These are phyloP conservation scores for Neoscelio sp. DNA, from an alignment of 2,888 invertebrate genomes.

Conservation along the genomic window DNA sequence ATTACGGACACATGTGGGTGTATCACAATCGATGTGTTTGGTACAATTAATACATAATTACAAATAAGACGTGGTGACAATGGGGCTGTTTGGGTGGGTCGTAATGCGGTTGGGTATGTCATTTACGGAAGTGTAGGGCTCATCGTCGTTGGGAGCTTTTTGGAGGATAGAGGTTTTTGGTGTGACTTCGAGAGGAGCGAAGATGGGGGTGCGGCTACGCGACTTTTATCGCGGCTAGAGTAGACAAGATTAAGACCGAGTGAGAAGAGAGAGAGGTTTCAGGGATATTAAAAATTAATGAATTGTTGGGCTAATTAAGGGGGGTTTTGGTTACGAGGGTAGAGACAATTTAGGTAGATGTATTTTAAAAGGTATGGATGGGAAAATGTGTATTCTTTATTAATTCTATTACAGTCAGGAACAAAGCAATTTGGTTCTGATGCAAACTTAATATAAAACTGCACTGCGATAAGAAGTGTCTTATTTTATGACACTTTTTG, in stretches of 20 bases:
- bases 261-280: not conserved
- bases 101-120: slow-evolving; percentile 37
- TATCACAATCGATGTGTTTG: slow-evolving; percentile 45
- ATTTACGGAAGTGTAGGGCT: slow-evolving; percentile 36
- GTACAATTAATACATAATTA: slow-evolving; percentile 60
- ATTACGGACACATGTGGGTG: too few species aligned
- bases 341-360: too few species aligned
- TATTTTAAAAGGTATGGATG: too few species aligned
- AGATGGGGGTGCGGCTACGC: slow-evolving; percentile 7
- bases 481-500: too few species aligned
- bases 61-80: slow-evolving; percentile 49
- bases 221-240: slow-evolving; percentile 6
- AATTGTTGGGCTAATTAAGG: slow-evolving; percentile 22
- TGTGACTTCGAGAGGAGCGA: slow-evolving; percentile 7
- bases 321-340: too few species aligned
- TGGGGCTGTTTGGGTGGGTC: slow-evolving; percentile 27
- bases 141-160: slow-evolving; percentile 37
- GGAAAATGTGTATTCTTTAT: too few species aligned
- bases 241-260: too few species aligned
- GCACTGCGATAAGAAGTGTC: too few species aligned
- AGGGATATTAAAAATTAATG: slow-evolving; percentile 10
- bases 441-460: too few species aligned
- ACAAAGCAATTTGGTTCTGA: too few species aligned
- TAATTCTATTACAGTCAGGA: too few species aligned
- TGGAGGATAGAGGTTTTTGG: slow-evolving; percentile 21